These are phyloP conservation scores for Cydia strobilella DNA, from an alignment of 1,140 invertebrate genomes.

Conservation along the genomic window DNA sequence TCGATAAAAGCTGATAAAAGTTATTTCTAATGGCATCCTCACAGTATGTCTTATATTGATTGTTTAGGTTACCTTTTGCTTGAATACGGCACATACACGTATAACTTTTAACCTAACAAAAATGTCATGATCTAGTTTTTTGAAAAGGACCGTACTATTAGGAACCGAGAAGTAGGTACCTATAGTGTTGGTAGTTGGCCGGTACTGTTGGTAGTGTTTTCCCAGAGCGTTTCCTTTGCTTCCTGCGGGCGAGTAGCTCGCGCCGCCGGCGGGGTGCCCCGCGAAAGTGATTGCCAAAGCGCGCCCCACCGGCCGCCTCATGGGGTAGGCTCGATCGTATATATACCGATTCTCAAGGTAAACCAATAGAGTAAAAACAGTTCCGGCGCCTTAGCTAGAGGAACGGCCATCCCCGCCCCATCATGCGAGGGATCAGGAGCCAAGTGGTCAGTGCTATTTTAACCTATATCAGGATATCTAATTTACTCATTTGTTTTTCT, in stretches of 20 bases:
- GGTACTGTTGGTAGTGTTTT: no score
- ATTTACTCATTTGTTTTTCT: not conserved
- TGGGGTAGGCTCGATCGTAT: constrained; percentile 59
- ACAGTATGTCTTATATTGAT: no score
- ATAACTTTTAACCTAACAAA: no score
- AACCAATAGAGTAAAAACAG: constrained; percentile 64
- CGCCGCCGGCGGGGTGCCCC: constrained; percentile 20
- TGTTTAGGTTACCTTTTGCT: no score
- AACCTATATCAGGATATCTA: constrained; percentile 21
- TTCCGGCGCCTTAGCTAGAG: constrained; percentile 63
- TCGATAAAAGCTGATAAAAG: no score
- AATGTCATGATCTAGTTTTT: no score
- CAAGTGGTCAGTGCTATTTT: constrained; percentile 62
- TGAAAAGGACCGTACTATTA: no score
- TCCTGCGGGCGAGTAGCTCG: not conserved
- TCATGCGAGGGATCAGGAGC: constrained; percentile 71
- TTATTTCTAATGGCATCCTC: no score
- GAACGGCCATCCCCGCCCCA: constrained; percentile 65
- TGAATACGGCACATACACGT: no score
- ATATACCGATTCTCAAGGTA: constrained; percentile 57
- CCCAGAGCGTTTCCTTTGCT: not conserved
- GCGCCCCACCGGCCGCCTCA: constrained; percentile 49
- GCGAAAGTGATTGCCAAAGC: constrained; percentile 56
- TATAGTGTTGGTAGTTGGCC: no score
- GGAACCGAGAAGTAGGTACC: no score